phyloP scores from a whole-genome alignment of 2,888 invertebrate genomes.

The Mesoligia furuncula region DNA sequence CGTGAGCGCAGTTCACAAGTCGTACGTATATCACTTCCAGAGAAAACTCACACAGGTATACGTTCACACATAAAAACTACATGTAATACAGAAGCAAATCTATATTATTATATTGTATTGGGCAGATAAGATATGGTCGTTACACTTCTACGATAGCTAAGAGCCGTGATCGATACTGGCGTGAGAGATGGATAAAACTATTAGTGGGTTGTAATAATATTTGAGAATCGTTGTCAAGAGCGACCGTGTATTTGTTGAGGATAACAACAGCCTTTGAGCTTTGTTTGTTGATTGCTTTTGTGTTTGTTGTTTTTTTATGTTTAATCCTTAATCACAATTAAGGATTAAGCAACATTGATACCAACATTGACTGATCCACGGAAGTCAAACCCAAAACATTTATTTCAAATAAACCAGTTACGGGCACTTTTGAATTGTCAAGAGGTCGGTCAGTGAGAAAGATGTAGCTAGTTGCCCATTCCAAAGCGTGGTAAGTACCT shows the following conservation, averaged over 20 bases:
- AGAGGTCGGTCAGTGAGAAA: no score
- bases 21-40: neutral
- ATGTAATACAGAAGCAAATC: conserved; percentile 37
- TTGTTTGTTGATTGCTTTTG: no score
- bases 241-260: conserved; percentile 32
- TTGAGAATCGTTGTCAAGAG: conserved; percentile 35
- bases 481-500: no score
- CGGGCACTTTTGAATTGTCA: no score
- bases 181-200: conserved; percentile 54
- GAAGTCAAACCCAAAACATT: no score
- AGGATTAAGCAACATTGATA: neutral
- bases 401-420: no score
- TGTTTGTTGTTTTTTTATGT: no score
- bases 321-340: no score
- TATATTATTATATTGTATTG: conserved; percentile 46
- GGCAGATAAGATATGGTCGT: conserved; percentile 54
- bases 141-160: conserved; percentile 53
- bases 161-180: conserved; percentile 53
- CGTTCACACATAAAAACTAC: conserved; percentile 9
- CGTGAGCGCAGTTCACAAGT: no score
- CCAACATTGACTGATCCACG: neutral
- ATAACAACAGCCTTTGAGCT: neutral
- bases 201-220: conserved; percentile 45
- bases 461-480: no score
- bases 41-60: conserved; percentile 12